Conservation (phyloP, 2,888 invertebrate genomes). For the Alloplasta piceator region DNA sequence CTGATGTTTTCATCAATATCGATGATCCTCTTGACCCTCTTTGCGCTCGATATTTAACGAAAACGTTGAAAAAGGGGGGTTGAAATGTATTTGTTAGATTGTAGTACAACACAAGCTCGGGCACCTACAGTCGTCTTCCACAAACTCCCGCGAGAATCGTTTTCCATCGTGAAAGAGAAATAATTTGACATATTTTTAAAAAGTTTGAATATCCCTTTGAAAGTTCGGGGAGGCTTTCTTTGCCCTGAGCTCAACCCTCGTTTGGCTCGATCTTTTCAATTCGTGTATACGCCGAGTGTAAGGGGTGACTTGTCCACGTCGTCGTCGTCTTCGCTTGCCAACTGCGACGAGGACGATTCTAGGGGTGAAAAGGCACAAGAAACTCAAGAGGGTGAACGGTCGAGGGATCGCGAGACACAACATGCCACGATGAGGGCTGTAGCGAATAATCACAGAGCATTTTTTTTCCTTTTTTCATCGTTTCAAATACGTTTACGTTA, state of each 20-base stretch:
- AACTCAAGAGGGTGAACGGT: slow-evolving; percentile 63
- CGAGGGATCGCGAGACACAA: slow-evolving; percentile 54
- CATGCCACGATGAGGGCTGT: slow-evolving; percentile 63
- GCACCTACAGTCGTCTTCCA: slow-evolving; percentile 10
- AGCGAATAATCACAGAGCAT: slow-evolving; percentile 78
- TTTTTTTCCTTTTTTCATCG: slow-evolving; percentile 71
- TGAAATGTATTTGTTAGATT: slow-evolving; percentile 74
- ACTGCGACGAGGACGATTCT: slow-evolving; percentile 63
- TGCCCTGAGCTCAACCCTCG: slow-evolving; percentile 58
- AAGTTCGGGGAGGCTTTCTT: slow-evolving; percentile 74
- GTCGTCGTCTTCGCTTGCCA: slow-evolving; percentile 60
- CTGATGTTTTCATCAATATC: slow-evolving; percentile 27
- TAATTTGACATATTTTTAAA: slow-evolving; percentile 82
- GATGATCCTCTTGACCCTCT: not conserved
- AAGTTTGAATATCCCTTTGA: slow-evolving; percentile 79
- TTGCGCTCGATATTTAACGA: slow-evolving; percentile 75
- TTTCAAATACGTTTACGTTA: slow-evolving; percentile 76
- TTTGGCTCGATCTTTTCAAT: slow-evolving; percentile 29
- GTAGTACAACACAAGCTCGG: slow-evolving; percentile 66
- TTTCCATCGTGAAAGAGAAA: slow-evolving; percentile 76
- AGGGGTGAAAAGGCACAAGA: slow-evolving; percentile 64
- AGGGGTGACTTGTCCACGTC: slow-evolving; percentile 58
- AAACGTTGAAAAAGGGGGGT: slow-evolving; percentile 69
- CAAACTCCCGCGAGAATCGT: not conserved
- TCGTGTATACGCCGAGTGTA: slow-evolving; percentile 51